Evolutionary conservation across 2,113 vertebrate genomes (phyloP).

Genomic region (Notarius lentiginosus): DNA sequence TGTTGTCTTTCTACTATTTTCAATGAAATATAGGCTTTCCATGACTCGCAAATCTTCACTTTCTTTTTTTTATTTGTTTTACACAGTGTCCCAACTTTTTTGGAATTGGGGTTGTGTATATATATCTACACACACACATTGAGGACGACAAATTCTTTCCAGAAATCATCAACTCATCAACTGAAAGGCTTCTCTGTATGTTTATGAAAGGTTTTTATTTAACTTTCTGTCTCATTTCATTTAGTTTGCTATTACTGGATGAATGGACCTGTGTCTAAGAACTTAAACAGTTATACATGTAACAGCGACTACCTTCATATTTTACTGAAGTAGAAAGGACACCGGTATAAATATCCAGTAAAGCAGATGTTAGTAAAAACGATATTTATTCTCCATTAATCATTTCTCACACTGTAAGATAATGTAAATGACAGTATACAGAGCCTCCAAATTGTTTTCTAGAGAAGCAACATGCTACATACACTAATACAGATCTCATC

Average conservation of each 20-base stretch:
- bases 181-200: slow-evolving; percentile 14
- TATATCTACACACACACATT: neutral
- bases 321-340: neutral
- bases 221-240: neutral
- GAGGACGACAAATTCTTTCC: neutral
- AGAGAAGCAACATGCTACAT: neutral
- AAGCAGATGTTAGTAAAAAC: neutral
- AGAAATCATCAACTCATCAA: neutral
- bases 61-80: too few species aligned
- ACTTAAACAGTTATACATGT: neutral
- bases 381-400: neutral
- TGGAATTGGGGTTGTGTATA: too few species aligned
- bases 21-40: too few species aligned
- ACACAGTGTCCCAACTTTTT: too few species aligned
- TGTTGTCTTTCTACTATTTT: too few species aligned
- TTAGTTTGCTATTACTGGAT: slow-evolving; percentile 28
- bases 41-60: too few species aligned
- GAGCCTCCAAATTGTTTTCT: neutral
- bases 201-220: slow-evolving; percentile 28
- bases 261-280: slow-evolving; percentile 16
- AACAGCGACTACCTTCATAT: neutral
- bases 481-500: neutral
- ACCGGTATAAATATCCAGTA: neutral
- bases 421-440: neutral
- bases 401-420: neutral